These are phyloP conservation scores for Lordiphosa stackelbergi DNA, from an alignment of 1,140 invertebrate genomes.

Conservation along the genomic window DNA sequence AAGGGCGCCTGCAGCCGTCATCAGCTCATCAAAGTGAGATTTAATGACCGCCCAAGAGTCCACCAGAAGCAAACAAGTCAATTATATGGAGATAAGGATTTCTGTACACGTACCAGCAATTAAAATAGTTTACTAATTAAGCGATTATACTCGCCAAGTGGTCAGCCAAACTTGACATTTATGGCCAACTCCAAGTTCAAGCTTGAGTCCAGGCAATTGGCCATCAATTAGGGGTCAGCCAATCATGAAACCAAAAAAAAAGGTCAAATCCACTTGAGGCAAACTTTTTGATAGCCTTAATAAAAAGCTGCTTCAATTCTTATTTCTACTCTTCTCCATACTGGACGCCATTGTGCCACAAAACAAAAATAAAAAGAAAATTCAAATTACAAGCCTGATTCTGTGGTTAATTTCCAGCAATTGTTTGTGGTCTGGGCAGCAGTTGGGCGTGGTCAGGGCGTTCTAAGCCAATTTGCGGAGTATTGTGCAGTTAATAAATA, in stretches of 20 bases:
- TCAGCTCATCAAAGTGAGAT: constrained; percentile 42
- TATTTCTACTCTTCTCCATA: neutral
- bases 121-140: constrained; percentile 51
- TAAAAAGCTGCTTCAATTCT: constrained; percentile 11
- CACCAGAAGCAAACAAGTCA: constrained; percentile 7
- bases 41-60: constrained; percentile 34
- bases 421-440: constrained; percentile 18
- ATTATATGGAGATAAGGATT: constrained; percentile 10
- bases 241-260: constrained; percentile 22
- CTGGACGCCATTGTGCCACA: constrained; percentile 18
- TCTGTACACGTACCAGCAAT: constrained; percentile 33
- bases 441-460: constrained; percentile 17
- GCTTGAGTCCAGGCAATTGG: neutral
- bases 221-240: constrained; percentile 8
- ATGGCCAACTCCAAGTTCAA: neutral
- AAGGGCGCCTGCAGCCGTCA: constrained; percentile 7
- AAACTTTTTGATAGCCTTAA: constrained; percentile 20
- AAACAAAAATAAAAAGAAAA: constrained; percentile 9
- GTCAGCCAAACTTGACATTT: constrained; percentile 1
- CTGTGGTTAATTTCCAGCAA: constrained; percentile 48
- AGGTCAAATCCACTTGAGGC: constrained; percentile 18
- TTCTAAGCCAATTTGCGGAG: constrained; percentile 54
- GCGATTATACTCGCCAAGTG: constrained; percentile 39
- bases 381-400: constrained; percentile 24
- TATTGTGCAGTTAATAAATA: constrained; percentile 67